Base-by-base conservation (phyloP, 1,140 invertebrate species). In the Stegodyphus dumicola region DNA sequence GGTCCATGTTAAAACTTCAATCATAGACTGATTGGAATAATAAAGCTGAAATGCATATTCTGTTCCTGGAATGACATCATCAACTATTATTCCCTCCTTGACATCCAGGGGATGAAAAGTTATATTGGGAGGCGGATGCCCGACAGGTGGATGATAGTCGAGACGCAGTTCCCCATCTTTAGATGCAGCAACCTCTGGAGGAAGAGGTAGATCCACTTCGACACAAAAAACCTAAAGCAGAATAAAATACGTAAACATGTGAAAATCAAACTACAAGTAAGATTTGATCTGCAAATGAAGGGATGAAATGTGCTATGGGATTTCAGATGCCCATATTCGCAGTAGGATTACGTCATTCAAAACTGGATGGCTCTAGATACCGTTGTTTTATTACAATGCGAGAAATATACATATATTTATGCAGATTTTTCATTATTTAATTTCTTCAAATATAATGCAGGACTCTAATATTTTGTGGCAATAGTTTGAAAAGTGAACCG, bases 31-130 rank as follows among this genome's bases (percentile, higher is more conserved):
- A 90, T 97, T 97, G 69, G 95, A 95, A 89, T 96, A 97, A 90
- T 96, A 97, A 6, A 97, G 91, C 93, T 94, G 94, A 90, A 97
- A 97, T 89, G 96, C 94, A 90, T 97, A 97, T 89, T 95, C 96
- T 77, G 96, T 97, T 69, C 96, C 96, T 6, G 96, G 95, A 52
- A 96, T 91, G 0, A 94, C 96, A 88, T 95, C 93, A 2, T 93
- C 93, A 90, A 97, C 96, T 90, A 95, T 94, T 87, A 97, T 96
- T 70, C 95, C 94, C 89, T 95, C 94, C 18, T 94, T 94, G 86
- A 96, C 94, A 88, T 95, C 94, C 80, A 93, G 92, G 9, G 95
- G 95, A 52, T 94, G 92, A 87, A 97, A 95, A 6, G 95, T 97
- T 75, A 94, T 94, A 89, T 97, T 97, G 15, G 96, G 95, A 51